A percentile compares a stretch with the other conserved stretches of the same genome.
Conservation (phyloP, 2,888 invertebrate species). For the Ophioninae sp. region DNA sequence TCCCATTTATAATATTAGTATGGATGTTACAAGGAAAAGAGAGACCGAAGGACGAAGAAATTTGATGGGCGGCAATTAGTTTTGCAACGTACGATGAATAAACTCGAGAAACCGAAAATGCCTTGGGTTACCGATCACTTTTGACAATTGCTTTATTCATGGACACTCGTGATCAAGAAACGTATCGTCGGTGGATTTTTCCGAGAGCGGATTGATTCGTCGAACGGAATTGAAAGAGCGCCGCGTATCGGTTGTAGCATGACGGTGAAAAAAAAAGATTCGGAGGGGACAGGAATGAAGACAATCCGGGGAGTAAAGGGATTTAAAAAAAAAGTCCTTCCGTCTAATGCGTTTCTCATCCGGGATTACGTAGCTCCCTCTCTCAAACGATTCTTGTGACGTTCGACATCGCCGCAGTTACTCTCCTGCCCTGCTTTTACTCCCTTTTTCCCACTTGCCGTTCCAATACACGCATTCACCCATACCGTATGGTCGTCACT, state of each 20-base stretch:
- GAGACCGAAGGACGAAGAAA: not conserved
- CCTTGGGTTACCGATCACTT: not conserved
- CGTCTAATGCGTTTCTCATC: conserved; percentile 77
- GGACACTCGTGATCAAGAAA: not conserved
- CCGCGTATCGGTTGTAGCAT: not conserved
- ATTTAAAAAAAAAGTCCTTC: conserved; percentile 42
- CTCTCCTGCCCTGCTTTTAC: not conserved
- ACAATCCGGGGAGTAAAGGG: conserved; percentile 11
- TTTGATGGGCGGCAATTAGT: not conserved
- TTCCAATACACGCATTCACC: not conserved
- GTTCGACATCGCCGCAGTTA: conserved; percentile 35
- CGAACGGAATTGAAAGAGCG: conserved; percentile 51
- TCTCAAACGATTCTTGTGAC: conserved; percentile 49
- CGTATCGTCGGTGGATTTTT: conserved; percentile 45
- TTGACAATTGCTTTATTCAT: not conserved
- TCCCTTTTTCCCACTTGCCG: not conserved
- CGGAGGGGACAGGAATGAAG: conserved; percentile 24
- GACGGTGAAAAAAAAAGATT: conserved; percentile 18
- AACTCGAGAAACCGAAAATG: not conserved
- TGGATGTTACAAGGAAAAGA: not conserved
- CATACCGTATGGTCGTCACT: not conserved
- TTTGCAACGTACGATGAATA: not conserved
- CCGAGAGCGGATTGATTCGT: conserved; percentile 64
- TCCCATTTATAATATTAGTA: too few relatives aligned
- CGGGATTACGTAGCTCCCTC: conserved; percentile 71